phyloP scores from a whole-genome alignment of 2,888 invertebrate species.

The Cheilosia scutellata region DNA sequence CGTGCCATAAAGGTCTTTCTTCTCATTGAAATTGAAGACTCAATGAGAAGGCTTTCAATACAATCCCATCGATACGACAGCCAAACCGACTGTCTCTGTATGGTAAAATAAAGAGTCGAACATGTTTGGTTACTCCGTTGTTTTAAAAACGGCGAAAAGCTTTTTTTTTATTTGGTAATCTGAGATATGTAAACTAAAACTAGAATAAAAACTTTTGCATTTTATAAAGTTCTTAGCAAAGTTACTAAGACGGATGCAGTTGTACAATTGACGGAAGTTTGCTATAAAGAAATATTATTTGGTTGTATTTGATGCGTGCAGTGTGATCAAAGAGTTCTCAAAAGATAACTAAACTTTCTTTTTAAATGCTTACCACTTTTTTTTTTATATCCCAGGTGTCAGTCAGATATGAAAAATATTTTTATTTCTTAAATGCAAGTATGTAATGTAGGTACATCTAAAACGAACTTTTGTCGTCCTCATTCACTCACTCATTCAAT shows the following conservation, averaged over 20 bases:
- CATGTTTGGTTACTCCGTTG: slow-evolving; percentile 37
- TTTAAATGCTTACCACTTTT: background rate
- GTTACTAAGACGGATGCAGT: slow-evolving; percentile 42
- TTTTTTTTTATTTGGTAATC: slow-evolving; percentile 41
- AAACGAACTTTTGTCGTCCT: too few species aligned
- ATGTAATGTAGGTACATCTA: too few species aligned
- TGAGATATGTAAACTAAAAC: slow-evolving; percentile 41
- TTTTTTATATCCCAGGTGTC: background rate
- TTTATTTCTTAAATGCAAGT: too few species aligned
- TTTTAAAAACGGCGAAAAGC: slow-evolving; percentile 26
- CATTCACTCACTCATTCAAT: too few species aligned
- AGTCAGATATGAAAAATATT: too few species aligned
- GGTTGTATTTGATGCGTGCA: slow-evolving; percentile 18
- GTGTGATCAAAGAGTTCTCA: slow-evolving; percentile 30
- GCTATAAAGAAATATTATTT: slow-evolving; percentile 64
- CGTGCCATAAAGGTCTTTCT: background rate
- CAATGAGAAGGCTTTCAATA: slow-evolving; percentile 41
- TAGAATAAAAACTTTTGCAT: slow-evolving; percentile 34
- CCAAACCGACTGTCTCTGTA: slow-evolving; percentile 62
- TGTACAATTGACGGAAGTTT: slow-evolving; percentile 33
- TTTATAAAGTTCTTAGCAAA: slow-evolving; percentile 12
- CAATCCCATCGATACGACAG: slow-evolving; percentile 72
- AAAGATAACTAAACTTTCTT: background rate
- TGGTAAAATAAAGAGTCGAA: slow-evolving; percentile 55
- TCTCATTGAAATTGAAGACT: slow-evolving; percentile 11